Percentiles rank a stretch among this genome's conserved stretches.
Conservation (phyloP, 1,140 invertebrate species). For the Tyrophagus putrescentiae region DNA sequence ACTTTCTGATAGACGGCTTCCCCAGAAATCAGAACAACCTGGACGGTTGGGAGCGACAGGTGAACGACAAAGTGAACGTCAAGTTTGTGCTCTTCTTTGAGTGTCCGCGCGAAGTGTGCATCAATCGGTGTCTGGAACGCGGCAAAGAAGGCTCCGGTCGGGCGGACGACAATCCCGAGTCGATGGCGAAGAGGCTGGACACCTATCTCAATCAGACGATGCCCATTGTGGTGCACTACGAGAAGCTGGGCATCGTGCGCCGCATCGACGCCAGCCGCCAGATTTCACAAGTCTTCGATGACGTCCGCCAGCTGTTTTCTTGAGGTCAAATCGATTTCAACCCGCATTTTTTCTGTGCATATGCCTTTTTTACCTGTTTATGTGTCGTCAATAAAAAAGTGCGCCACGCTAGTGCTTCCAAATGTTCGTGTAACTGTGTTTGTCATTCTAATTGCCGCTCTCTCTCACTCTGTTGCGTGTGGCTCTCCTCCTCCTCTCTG, state of each 20-base stretch:
- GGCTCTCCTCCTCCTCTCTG: too few species aligned
- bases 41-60: constrained; percentile 76
- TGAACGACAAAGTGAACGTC: constrained; percentile 67
- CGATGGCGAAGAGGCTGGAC: constrained; percentile 59
- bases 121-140: constrained; percentile 62
- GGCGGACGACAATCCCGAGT: constrained; percentile 84
- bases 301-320: not conserved
- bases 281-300: constrained; percentile 19
- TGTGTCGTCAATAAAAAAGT: too few species aligned
- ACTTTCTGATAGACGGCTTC: constrained; percentile 96
- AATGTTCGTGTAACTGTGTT: too few species aligned
- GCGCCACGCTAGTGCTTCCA: too few species aligned
- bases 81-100: constrained; percentile 86
- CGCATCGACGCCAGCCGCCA: constrained; percentile 51
- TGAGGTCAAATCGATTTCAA: constrained; percentile 1
- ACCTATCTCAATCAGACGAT: constrained; percentile 80
- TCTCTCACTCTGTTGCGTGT: too few species aligned
- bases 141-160: constrained; percentile 77
- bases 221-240: constrained; percentile 81
- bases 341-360: too few species aligned
- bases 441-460: too few species aligned
- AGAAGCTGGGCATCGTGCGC: constrained; percentile 52
- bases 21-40: constrained; percentile 93
- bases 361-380: too few species aligned
- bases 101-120: constrained; percentile 68